phyloP scores from a whole-genome alignment of 2,888 invertebrate genomes.

The Hylaea fasciaria region DNA sequence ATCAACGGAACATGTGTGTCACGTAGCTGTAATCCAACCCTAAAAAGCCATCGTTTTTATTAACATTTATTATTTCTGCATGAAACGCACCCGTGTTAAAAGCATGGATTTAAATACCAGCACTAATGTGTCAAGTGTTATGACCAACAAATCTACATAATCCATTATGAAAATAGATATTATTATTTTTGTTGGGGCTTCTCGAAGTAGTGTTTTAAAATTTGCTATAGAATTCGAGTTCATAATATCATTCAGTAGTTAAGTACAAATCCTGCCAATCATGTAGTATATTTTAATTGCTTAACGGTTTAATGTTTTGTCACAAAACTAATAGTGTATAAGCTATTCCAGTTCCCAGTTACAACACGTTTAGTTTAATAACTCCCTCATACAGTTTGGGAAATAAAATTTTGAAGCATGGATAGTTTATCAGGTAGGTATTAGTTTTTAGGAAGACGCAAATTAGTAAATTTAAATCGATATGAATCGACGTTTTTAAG shows the following conservation, averaged over 20 bases:
- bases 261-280: constrained; percentile 21
- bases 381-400: neutral
- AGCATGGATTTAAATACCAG: constrained; percentile 24
- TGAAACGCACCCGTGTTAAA: constrained; percentile 20
- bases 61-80: constrained; percentile 18
- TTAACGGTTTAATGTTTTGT: neutral
- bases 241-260: constrained; percentile 15
- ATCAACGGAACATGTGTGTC: constrained; percentile 17
- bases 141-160: neutral
- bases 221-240: neutral
- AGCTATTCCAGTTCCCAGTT: neutral
- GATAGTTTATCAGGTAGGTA: too few relatives aligned
- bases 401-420: neutral
- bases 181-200: constrained; percentile 13
- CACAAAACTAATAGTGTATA: constrained; percentile 10
- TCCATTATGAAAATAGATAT: constrained; percentile 1
- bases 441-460: too few relatives aligned
- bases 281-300: constrained; percentile 3
- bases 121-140: constrained; percentile 8
- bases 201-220: constrained; percentile 3
- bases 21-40: constrained; percentile 11
- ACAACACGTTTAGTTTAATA: neutral
- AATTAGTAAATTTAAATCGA: too few relatives aligned
- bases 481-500: neutral
- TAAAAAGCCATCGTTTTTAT: constrained; percentile 15